A percentile compares a stretch with the other conserved stretches of the same genome.
These are phyloP conservation scores for Tipula confusa DNA, from an alignment of 2,888 invertebrate genomes.

Conservation along the genomic window DNA sequence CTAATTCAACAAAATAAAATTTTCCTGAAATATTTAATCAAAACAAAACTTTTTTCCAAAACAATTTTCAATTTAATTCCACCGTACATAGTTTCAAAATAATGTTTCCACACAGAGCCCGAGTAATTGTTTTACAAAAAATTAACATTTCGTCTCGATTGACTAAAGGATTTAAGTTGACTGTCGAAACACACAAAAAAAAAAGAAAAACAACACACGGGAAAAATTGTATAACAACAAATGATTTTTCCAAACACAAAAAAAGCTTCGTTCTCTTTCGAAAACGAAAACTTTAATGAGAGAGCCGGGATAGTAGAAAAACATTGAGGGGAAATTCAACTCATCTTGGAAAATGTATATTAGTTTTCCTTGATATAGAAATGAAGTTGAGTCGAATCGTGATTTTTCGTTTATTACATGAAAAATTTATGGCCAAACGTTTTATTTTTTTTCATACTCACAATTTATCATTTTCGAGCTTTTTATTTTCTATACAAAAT, in stretches of 20 bases:
- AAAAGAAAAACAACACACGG: not conserved
- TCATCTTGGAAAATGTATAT: not conserved
- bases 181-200: no score
- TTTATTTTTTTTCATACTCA: not conserved
- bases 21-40: not conserved
- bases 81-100: not conserved
- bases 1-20: not conserved
- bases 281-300: not conserved
- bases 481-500: not conserved
- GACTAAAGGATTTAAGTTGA: constrained; percentile 25
- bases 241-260: not conserved
- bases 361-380: not conserved
- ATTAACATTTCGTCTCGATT: constrained; percentile 6
- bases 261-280: not conserved
- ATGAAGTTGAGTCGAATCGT: not conserved
- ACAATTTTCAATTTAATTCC: not conserved
- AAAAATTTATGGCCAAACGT: not conserved
- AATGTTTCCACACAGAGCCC: not conserved
- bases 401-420: not conserved
- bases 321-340: not conserved
- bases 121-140: not conserved
- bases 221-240: not conserved
- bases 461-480: not conserved
- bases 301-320: not conserved
- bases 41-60: not conserved